Conservation (phyloP, 1,140 invertebrate species). For the Galendromus occidentalis region DNA sequence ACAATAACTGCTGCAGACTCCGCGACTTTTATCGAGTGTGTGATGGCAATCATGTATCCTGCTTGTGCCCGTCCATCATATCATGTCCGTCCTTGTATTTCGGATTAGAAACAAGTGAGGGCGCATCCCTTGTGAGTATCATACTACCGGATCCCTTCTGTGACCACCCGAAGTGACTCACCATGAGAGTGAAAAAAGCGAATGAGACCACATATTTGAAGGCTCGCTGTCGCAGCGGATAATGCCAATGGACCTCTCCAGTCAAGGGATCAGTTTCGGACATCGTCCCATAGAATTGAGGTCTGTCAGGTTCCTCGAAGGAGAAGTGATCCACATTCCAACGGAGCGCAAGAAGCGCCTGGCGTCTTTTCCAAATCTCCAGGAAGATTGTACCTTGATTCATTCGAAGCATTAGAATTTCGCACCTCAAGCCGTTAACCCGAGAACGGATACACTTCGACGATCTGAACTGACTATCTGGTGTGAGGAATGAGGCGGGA, state of each 20-base stretch:
- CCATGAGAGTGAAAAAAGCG: constrained; percentile 27
- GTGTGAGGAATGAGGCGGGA: neutral
- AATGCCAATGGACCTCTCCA: constrained; percentile 23
- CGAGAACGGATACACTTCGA: no score
- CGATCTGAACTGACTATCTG: no score
- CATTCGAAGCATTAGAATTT: neutral
- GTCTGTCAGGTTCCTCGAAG: constrained; percentile 28
- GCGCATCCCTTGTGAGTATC: no score
- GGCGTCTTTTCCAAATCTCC: constrained; percentile 30
- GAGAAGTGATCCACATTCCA: constrained; percentile 33
- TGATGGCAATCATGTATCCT: no score
- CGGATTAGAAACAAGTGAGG: no score
- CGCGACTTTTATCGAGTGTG: no score
- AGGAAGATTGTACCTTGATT: constrained; percentile 29
- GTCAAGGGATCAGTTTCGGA: constrained; percentile 24
- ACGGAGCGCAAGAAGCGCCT: constrained; percentile 27
- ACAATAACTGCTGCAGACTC: no score
- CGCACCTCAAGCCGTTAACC: no score
- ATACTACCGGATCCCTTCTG: no score
- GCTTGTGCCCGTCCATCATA: no score
- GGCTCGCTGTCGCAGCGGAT: constrained; percentile 23
- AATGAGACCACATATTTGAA: constrained; percentile 26
- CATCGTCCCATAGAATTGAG: constrained; percentile 27
- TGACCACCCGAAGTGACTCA: no score
- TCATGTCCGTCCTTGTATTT: no score